Evolutionary conservation across 1,140 invertebrate species (phyloP).

Genomic region (Alviniconcha marisindica): DNA sequence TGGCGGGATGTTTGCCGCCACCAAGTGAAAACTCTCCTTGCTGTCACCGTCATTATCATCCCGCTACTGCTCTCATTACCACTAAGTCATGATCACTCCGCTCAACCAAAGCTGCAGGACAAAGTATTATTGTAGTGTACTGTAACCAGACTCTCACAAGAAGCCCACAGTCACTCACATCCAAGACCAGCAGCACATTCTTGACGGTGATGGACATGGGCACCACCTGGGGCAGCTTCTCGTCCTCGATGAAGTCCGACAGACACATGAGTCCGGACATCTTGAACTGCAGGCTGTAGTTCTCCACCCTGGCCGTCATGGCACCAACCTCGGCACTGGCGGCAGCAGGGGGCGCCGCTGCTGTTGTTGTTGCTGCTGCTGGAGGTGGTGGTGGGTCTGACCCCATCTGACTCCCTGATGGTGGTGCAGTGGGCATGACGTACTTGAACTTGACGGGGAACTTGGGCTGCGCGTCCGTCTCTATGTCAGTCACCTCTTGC

Average conservation of each 20-base stretch:
- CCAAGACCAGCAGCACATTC: conserved; percentile 62
- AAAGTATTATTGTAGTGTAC: background rate
- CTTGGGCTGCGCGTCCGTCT: conserved; percentile 25
- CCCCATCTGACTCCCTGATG: background rate
- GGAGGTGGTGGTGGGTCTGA: conserved; percentile 33
- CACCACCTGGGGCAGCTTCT: conserved; percentile 86
- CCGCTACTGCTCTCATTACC: background rate
- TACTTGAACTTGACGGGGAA: conserved; percentile 41
- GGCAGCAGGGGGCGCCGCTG: background rate
- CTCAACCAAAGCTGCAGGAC: background rate
- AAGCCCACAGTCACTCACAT: conserved; percentile 56
- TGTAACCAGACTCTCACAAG: background rate
- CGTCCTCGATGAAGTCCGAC: conserved; percentile 90
- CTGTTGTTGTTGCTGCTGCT: background rate
- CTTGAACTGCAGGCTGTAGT: conserved; percentile 78
- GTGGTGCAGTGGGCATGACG: background rate
- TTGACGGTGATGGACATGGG: conserved; percentile 83
- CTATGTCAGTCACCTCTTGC: conserved; percentile 18
- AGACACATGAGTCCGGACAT: conserved; percentile 89
- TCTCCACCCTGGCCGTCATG: conserved; percentile 47
- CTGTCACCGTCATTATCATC: conserved; percentile 3
- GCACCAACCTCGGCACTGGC: conserved; percentile 46
- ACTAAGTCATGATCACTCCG: background rate
- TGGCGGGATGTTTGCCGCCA: too few relatives aligned
- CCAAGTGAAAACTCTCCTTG: too few relatives aligned